These are phyloP conservation scores for Poeciliopsis occidentalis DNA, from an alignment of 2,113 vertebrate genomes.

Conservation along the genomic window DNA sequence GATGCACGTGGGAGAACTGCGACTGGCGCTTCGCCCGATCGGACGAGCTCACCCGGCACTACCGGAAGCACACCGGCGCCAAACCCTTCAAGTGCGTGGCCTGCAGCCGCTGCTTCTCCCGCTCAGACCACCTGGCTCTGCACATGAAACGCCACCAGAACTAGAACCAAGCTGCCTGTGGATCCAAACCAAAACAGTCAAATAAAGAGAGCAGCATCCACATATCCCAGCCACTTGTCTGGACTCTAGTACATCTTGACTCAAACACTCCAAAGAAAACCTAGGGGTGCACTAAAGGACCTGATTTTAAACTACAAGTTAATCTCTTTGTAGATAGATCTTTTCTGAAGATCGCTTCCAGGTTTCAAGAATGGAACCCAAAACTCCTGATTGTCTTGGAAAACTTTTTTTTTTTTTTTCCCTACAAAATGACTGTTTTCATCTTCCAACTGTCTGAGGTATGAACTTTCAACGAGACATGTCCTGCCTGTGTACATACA, in stretches of 20 bases:
- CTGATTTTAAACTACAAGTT: not conserved
- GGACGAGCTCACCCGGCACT: slow-evolving; percentile 88
- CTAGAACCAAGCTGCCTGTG: slow-evolving; percentile 38
- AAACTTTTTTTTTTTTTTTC: not conserved
- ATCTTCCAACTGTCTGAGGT: slow-evolving; percentile 17
- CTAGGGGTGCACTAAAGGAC: not conserved
- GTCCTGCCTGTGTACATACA: slow-evolving; percentile 56
- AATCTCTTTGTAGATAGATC: not conserved
- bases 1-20: slow-evolving; percentile 86
- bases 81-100: slow-evolving; percentile 88
- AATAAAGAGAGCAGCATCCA: not conserved
- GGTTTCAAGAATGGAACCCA: not conserved
- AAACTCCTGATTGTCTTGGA: slow-evolving; percentile 18
- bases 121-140: slow-evolving; percentile 89
- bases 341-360: not conserved
- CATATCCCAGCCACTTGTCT: not conserved
- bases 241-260: not conserved
- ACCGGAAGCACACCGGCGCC: slow-evolving; percentile 89
- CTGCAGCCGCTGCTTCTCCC: slow-evolving; percentile 90
- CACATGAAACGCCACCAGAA: slow-evolving; percentile 93
- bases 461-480: slow-evolving; percentile 38
- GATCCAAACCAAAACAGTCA: not conserved
- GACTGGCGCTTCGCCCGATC: slow-evolving; percentile 91
- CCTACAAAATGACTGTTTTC: slow-evolving; percentile 4
- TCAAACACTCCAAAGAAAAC: not conserved